Evolutionary conservation across 2,113 vertebrate genomes (phyloP).

Genomic region (Ictidomys tridecemlineatus): DNA sequence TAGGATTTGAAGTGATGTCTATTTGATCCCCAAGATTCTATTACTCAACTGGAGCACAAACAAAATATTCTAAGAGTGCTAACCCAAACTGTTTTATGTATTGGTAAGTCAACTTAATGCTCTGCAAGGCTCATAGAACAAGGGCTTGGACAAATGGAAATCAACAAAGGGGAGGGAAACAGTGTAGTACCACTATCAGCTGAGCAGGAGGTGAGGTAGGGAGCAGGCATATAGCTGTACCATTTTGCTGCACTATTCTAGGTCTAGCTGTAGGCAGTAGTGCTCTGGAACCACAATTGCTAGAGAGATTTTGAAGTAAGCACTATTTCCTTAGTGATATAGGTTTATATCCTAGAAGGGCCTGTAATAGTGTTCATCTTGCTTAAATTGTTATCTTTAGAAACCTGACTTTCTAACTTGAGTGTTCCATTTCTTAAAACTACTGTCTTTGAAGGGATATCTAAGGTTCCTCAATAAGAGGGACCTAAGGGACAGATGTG

Average conservation of each 20-base stretch:
- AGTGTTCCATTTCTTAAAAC: conserved; percentile 50
- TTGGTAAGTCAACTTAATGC: neutral
- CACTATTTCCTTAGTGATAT: neutral
- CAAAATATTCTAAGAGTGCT: neutral
- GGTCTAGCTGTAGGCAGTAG: neutral
- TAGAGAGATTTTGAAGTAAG: conserved; percentile 19
- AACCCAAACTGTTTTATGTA: neutral
- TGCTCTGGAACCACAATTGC: neutral
- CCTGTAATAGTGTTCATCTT: neutral
- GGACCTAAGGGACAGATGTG: neutral
- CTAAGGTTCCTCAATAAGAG: conserved; percentile 46
- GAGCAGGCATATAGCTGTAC: neutral
- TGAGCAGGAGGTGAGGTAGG: neutral
- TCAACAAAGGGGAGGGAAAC: neutral
- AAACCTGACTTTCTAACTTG: conserved; percentile 14
- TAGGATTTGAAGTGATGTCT: conserved; percentile 19
- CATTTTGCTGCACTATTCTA: neutral
- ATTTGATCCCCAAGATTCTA: neutral
- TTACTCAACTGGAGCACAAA: conserved; percentile 47
- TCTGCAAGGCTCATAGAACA: neutral
- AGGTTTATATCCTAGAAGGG: conserved; percentile 30
- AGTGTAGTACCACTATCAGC: neutral
- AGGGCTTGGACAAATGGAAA: neutral
- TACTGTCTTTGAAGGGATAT: neutral
- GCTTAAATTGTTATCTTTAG: conserved; percentile 51